Evolutionary conservation across 2,113 vertebrate species (phyloP).

Genomic region (Grammomys dolichurus): DNA sequence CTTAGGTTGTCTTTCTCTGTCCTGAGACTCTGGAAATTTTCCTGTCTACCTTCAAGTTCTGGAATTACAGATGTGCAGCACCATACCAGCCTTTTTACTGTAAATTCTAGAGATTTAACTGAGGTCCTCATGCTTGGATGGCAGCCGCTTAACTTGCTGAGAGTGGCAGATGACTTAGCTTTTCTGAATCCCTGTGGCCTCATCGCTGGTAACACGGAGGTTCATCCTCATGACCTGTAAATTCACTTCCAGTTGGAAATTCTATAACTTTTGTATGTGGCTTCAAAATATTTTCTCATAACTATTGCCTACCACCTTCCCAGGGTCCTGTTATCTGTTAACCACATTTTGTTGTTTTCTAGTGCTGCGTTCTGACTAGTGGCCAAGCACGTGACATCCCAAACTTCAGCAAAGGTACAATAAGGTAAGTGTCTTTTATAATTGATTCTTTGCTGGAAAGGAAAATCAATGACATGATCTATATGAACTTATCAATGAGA

Average conservation of each 20-base stretch:
- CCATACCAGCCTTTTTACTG: background rate
- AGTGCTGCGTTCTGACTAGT: conserved; percentile 57
- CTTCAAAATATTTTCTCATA: background rate
- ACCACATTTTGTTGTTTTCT: conserved; percentile 46
- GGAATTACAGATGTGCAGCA: background rate
- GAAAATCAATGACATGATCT: background rate
- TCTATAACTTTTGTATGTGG: background rate
- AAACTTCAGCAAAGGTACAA: conserved; percentile 53
- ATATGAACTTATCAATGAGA: background rate
- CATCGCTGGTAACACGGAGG: background rate
- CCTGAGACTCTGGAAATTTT: background rate
- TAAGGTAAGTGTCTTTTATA: conserved; percentile 52
- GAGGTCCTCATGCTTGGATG: background rate
- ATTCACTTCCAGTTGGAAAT: background rate
- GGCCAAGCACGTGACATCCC: conserved; percentile 2
- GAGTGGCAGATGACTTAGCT: background rate
- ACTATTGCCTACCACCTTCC: background rate
- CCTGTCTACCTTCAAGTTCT: background rate
- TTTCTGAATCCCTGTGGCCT: background rate
- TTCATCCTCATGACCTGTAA: background rate
- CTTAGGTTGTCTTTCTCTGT: no score
- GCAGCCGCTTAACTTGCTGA: no score
- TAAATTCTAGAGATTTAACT: background rate
- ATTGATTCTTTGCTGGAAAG: conserved; percentile 27
- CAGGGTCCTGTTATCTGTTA: background rate